Evolutionary conservation across 2,888 invertebrate species (phyloP).

Genomic region (Synergus itoensis): DNA sequence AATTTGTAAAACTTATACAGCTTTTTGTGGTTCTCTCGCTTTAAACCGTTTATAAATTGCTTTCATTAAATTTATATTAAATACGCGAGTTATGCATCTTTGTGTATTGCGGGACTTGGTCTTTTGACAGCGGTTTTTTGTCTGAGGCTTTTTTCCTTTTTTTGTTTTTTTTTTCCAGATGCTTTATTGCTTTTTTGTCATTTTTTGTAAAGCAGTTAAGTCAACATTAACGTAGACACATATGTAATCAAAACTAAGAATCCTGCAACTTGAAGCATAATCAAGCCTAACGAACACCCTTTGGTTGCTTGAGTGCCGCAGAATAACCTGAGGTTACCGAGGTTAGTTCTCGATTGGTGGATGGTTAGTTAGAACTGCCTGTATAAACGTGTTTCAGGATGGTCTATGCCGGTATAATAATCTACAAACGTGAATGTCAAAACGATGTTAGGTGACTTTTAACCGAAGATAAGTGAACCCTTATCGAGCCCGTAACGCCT

Average conservation of each 20-base stretch:
- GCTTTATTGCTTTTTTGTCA: not conserved
- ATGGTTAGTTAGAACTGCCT: constrained; percentile 5
- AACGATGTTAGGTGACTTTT: constrained; percentile 38
- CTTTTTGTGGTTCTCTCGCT: too few species aligned
- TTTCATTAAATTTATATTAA: too few species aligned
- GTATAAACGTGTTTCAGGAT: not conserved
- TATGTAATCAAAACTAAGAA: constrained; percentile 13
- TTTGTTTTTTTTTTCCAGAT: too few species aligned
- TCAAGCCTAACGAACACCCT: constrained; percentile 29
- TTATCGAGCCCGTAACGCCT: constrained; percentile 39
- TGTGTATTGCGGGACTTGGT: too few species aligned
- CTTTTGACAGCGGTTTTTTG: too few species aligned
- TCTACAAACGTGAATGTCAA: constrained; percentile 24
- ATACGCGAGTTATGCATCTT: too few species aligned
- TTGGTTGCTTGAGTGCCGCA: constrained; percentile 3
- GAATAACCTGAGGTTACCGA: constrained; percentile 35
- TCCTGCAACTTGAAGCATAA: constrained; percentile 1
- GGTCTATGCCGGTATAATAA: not conserved
- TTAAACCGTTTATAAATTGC: too few species aligned
- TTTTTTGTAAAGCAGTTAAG: not conserved
- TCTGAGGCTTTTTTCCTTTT: too few species aligned
- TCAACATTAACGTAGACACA: not conserved
- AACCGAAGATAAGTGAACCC: constrained; percentile 36
- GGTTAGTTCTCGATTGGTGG: constrained; percentile 7
- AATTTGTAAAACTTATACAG: too few species aligned